Conservation (phyloP, 2,797 vertebrate species). For the Brachyalestes nurse region DNA sequence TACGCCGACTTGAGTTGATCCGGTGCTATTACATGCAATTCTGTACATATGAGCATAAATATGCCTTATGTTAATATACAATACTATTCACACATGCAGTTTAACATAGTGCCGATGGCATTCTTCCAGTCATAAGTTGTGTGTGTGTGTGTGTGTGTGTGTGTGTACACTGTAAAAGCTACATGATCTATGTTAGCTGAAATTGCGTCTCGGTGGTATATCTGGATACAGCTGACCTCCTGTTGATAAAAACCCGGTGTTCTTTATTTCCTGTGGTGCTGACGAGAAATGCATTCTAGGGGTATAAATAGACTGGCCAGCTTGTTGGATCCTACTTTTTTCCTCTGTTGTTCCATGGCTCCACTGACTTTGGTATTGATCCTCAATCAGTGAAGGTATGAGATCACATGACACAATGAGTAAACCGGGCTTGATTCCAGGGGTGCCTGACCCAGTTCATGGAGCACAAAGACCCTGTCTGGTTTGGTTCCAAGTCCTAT, state of each 20-base stretch:
- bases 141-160: conserved; percentile 5
- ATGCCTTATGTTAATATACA: conserved; percentile 1
- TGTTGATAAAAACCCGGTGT: conserved; percentile 41
- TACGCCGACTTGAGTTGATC: too few relatives aligned
- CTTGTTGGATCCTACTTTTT: conserved; percentile 37
- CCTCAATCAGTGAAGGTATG: conserved; percentile 28
- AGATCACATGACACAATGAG: conserved; percentile 33
- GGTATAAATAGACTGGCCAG: conserved; percentile 51
- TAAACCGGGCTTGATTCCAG: neutral
- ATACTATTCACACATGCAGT: conserved; percentile 8
- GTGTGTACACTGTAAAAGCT: conserved; percentile 12
- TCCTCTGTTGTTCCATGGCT: conserved; percentile 8
- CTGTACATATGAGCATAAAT: neutral
- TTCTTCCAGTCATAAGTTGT: conserved; percentile 7
- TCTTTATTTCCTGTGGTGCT: conserved; percentile 38
- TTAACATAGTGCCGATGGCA: conserved; percentile 7
- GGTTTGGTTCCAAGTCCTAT: neutral
- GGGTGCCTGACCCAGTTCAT: neutral
- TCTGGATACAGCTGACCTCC: conserved; percentile 38
- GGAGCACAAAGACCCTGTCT: neutral
- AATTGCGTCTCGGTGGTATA: conserved; percentile 33
- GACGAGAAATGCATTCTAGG: conserved; percentile 51
- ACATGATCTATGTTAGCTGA: conserved; percentile 36
- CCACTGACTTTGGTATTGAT: conserved; percentile 42
- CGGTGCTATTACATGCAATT: neutral